phyloP scores from a whole-genome alignment of 2,113 vertebrate species.

The Mustelus asterias region DNA sequence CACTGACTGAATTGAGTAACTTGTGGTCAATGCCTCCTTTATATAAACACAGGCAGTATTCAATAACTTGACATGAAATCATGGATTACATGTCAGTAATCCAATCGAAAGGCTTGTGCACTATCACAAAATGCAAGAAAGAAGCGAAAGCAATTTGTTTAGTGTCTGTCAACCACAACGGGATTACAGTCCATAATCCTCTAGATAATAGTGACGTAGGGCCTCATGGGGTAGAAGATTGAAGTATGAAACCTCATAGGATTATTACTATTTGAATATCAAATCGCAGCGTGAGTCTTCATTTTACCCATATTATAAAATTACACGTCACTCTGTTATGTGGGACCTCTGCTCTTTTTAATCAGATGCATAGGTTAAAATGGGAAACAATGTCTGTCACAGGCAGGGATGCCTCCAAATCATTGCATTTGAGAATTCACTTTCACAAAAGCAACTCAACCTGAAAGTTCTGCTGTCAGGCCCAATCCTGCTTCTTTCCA shows the following conservation, averaged over 20 bases:
- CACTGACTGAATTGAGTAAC: background rate
- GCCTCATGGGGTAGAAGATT: background rate
- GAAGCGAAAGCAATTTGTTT: background rate
- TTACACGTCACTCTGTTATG: background rate
- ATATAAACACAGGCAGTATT: background rate
- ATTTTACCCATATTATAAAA: background rate
- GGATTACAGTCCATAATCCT: conserved; percentile 13
- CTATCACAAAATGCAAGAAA: background rate
- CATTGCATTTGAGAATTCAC: background rate
- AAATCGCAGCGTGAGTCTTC: background rate
- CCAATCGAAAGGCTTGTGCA: background rate
- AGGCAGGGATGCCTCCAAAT: background rate
- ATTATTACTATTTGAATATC: background rate
- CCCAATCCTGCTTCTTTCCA: background rate
- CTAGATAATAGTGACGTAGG: background rate
- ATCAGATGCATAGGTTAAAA: conserved; percentile 1
- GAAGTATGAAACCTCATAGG: background rate
- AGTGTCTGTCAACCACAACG: background rate
- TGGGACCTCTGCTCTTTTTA: background rate
- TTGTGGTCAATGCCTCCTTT: background rate
- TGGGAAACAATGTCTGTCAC: background rate
- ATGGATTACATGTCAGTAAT: background rate
- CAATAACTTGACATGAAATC: background rate
- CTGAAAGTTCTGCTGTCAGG: background rate
- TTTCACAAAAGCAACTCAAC: background rate